Evolutionary conservation across 2,113 vertebrate species (phyloP), one percentile per base, ranked within the genome.

Genomic region (Fulica atra): DNA sequence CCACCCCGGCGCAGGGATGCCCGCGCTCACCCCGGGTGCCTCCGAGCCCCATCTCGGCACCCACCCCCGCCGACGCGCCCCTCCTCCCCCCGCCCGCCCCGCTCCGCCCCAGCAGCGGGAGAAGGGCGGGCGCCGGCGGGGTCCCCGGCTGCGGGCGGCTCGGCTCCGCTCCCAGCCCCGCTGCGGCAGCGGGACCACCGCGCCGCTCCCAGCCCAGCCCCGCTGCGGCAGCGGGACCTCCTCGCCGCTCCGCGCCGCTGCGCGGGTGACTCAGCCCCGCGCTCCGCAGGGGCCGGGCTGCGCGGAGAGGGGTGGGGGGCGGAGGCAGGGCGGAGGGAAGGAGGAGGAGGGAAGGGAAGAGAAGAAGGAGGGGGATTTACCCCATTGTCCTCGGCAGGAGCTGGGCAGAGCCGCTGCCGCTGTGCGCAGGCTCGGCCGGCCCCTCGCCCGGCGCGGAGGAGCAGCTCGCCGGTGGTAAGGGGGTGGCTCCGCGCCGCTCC

Each of bases 261-360:
- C 93, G 90, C 93, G 90, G 36, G 40, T 40, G 79, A 48, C 92
- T 95, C 96, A 96, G 88, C 94, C 90, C 76, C 73, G 95, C 92
- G 92, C 95, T 92, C 89, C 91, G 94, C 96, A 96, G 82, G 96
- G 93, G 89, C 77, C 92, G 87, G 53, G 89, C 93, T 72, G 91
- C 81, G 54, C 93, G 40, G 46, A 44, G 40, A 40, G 10, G 19
- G 46, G 16, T n/a, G n/a, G 76, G 78, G 48, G 79, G 66, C 81
- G 86, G 73, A 57, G 88, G 84, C 35, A 53, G 44, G 53, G 64
- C 28, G 70, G 82, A 68, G 53, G 82, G 64, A 29, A 35, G 53
- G 48, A 73, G 78, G 44, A 65, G 35, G n/a, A 77, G 35, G 79
- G 50, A 16, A 38, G 73, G 66, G 60, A 61, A 51, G 85, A 80